A percentile compares a stretch with the other conserved stretches of the same genome.
These are phyloP conservation scores for Falco berigora DNA, from an alignment of 2,797 vertebrate genomes.

Conservation along the genomic window DNA sequence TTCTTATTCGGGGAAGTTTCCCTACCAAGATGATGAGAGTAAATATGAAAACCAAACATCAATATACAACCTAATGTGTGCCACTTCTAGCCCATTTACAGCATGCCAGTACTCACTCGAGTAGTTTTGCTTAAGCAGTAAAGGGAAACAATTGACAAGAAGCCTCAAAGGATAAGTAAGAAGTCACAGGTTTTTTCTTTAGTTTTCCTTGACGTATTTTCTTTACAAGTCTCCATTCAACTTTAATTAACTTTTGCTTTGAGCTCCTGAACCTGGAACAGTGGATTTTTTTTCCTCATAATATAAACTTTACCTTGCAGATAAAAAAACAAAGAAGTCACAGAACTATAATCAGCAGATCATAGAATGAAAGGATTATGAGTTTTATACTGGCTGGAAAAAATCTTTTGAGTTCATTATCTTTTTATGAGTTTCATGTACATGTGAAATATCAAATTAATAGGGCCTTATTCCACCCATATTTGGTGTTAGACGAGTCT, in stretches of 20 bases:
- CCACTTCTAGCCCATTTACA: not conserved
- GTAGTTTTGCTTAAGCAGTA: not conserved
- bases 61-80: not conserved
- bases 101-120: not conserved
- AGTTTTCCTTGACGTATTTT: not conserved
- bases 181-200: not conserved
- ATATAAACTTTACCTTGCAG: not conserved
- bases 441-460: not conserved
- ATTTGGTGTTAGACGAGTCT: not conserved
- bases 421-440: not conserved
- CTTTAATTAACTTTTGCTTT: constrained; percentile 44
- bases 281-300: not conserved
- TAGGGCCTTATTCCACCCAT: not conserved
- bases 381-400: not conserved
- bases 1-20: not conserved
- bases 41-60: not conserved
- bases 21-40: not conserved
- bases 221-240: not conserved
- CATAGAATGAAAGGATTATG: constrained; percentile 16
- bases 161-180: not conserved
- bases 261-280: not conserved
- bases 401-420: not conserved
- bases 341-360: constrained; percentile 1
- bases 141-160: not conserved
- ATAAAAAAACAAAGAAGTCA: not conserved